Evolutionary conservation across 2,113 vertebrate species (phyloP), one percentile per base, ranked within the genome.

Genomic region (Antennarius striatus): DNA sequence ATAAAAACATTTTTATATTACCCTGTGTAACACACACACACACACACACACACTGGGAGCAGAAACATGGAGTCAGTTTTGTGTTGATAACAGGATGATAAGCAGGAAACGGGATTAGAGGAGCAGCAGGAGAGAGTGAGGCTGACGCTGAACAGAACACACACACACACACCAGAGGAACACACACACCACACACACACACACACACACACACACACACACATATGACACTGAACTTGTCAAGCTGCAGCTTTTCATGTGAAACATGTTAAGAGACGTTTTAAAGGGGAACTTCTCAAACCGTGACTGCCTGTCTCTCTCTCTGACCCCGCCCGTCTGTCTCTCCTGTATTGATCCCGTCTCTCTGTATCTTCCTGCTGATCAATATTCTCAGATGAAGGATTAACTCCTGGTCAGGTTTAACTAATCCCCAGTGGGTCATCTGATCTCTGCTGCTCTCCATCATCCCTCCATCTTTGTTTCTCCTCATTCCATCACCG

Each of bases 71-170:
- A 39, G 63, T 56, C 52, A 49, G 30, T 15, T 22, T 22, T 22
- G 22, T 22, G 22, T 22, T 55, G 39, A 66, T 51, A 61, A 56
- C 52, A 66, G 48, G 50, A 45, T 17, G 59, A 71, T 71, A 43
- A 56, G 39, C 64, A 79, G 70, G 70, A 64, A 79, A 11, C 46
- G 60, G 15, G 62, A 71, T 65, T 51, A 61, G 46, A 43, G 60
- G 55, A 50, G 28, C 69, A 72, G 53, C 59, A 11, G 60, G 45
- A 49, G 67, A 47, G 49, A 59, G 47, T 61, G 43, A 43, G 36
- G 28, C 22, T 15, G 43, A 60, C 17, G 43, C 49, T 52, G 39
- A 63, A 4, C 60, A 63, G 3, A 54, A 47, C 48, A 52, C 48
- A 52, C 56, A 68, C 55, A 45, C 6, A 36, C 32, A 36, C 32